phyloP scores from a whole-genome alignment of 2,797 vertebrate species.

The Bucorvus abyssinicus region DNA sequence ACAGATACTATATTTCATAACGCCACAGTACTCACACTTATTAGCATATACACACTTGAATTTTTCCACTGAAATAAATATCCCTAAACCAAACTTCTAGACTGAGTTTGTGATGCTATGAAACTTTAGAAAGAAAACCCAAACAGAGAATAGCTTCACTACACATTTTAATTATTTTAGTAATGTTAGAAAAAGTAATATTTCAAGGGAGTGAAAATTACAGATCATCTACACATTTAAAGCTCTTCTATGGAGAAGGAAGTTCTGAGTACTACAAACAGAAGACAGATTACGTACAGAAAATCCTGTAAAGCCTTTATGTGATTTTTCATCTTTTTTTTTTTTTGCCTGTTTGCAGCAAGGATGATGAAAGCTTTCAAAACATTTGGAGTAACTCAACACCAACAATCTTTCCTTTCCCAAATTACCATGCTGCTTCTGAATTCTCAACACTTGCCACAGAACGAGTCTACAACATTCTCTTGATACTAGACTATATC shows the following conservation, averaged over 20 bases:
- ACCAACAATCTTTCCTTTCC: conserved; percentile 31
- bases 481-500: neutral
- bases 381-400: conserved; percentile 46
- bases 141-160: neutral
- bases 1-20: neutral
- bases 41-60: neutral
- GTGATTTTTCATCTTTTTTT: neutral
- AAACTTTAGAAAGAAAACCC: neutral
- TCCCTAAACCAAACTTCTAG: neutral
- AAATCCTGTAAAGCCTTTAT: neutral
- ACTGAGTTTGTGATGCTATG: neutral
- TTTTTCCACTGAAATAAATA: neutral
- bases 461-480: neutral
- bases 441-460: conserved; percentile 32
- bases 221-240: neutral
- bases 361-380: conserved; percentile 54
- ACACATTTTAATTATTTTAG: neutral
- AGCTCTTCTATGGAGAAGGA: neutral
- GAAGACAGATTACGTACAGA: neutral
- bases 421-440: conserved; percentile 26
- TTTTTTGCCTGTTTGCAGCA: neutral
- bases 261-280: neutral
- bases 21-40: neutral
- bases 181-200: neutral
- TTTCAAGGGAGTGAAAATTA: neutral